These are phyloP conservation scores for Hirtodrosophila alboralis DNA, from an alignment of 2,888 invertebrate species.

Conservation along the genomic window DNA sequence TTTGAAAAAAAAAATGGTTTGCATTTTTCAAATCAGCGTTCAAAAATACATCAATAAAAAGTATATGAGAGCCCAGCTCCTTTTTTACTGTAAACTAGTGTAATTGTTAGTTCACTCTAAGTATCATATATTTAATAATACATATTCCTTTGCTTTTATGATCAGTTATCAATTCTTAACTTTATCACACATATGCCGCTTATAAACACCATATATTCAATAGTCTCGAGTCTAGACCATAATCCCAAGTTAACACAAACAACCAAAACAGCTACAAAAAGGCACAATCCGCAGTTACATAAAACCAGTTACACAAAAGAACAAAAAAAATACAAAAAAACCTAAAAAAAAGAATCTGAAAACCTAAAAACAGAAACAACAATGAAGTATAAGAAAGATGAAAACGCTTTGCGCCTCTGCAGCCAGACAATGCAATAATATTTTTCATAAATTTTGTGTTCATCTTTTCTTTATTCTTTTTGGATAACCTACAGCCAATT, in stretches of 20 bases:
- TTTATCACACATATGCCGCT: conserved; percentile 34
- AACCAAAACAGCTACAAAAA: conserved; percentile 28
- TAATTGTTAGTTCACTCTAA: no score
- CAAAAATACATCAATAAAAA: no score
- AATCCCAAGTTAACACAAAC: conserved; percentile 36
- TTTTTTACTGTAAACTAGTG: no score
- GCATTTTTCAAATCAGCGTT: no score
- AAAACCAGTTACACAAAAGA: conserved; percentile 74
- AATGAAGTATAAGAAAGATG: conserved; percentile 40
- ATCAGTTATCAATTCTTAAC: conserved; percentile 32
- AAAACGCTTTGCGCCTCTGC: conserved; percentile 58
- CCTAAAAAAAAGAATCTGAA: conserved; percentile 3
- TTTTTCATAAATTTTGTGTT: conserved; percentile 79
- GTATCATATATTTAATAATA: no score
- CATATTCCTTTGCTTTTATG: not conserved
- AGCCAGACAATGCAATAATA: conserved; percentile 73
- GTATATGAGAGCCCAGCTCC: no score
- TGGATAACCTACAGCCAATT: conserved; percentile 70
- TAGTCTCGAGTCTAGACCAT: conserved; percentile 20
- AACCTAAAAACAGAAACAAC: conserved; percentile 11
- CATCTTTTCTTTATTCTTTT: conserved; percentile 8
- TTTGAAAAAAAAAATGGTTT: no score
- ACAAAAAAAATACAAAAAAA: conserved; percentile 21
- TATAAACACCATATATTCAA: conserved; percentile 45
- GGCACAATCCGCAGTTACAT: conserved; percentile 51